Base-by-base conservation (phyloP, 2,888 invertebrate species). In the Aleiodes leptofemur region DNA sequence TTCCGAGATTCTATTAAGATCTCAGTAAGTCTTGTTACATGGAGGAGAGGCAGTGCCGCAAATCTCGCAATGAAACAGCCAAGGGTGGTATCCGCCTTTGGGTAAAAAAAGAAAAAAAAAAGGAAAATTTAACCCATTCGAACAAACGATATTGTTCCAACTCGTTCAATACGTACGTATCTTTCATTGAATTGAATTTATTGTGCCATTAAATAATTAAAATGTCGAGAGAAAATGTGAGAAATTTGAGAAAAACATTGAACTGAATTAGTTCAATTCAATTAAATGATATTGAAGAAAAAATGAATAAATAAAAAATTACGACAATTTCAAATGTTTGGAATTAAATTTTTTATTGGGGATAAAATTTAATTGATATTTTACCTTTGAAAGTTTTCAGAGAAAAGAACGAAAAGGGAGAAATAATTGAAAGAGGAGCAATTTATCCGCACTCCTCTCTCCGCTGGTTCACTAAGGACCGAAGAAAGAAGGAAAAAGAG, bases 1-100 rank as follows among this genome's bases (percentile, higher is more conserved):
- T 85, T 85, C 86, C 85, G 82, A 89, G 89, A 89, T 89, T 89
- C 89, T 87, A 89, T 89, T 89, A 89, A 88, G 89, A 89, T 89
- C 88, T 88, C 87, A 84, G 87, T 86, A 87, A 88, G 89, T 88
- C 88, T 88, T 89, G 88, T 88, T 88, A 89, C 88, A 86, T 84
- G 83, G 83, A 83, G 82, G 85, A 80, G 78, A 80, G 78, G 85
- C 86, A 83, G 84, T 84, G 85, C 87, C 87, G 89, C 88, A 89
- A 88, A 89, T 89, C 89, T 88, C 86, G 88, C 88, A 88, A 89
- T 89, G 89, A 89, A 89, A 89, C 89, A 87, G 88, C 87, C 85
- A 85, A 23, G 23, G 68, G 29, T 68, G 53, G 68, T 68, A 68
- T 68, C 51, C 68, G 34, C 31, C 51, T 51, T 51, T 7, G 4